A percentile compares a stretch with the other conserved stretches of the same genome.
phyloP scores from a whole-genome alignment of 2,888 invertebrate species.

The Dyspetes luteomarginatus region DNA sequence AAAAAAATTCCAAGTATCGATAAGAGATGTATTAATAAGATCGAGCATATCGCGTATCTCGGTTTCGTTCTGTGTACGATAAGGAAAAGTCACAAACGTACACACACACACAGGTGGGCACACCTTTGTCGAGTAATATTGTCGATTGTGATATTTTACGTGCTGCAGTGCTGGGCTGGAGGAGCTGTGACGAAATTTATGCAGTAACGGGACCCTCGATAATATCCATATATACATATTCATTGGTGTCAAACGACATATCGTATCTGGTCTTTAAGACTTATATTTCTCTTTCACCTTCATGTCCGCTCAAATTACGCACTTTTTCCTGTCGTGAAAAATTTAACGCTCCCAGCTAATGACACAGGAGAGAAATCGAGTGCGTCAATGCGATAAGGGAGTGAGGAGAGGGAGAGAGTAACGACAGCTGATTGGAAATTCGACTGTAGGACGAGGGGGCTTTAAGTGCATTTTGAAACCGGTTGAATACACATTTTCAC shows the following conservation, averaged over 20 bases:
- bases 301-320: too few species aligned
- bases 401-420: background rate
- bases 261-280: too few species aligned
- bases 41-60: too few species aligned
- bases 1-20: too few species aligned
- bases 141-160: background rate
- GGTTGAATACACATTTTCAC: conserved; percentile 40
- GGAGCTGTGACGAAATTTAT: conserved; percentile 16
- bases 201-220: conserved; percentile 28
- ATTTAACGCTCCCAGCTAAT: too few species aligned
- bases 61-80: too few species aligned
- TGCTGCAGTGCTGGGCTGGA: background rate
- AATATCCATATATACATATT: background rate
- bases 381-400: background rate
- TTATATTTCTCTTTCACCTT: too few species aligned
- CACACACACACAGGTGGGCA: background rate
- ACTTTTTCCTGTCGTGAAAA: too few species aligned
- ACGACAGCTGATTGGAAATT: conserved; percentile 19
- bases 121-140: background rate
- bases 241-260: too few species aligned
- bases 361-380: too few species aligned
- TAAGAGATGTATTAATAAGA: too few species aligned
- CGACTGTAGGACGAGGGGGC: background rate
- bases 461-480: conserved; percentile 33
- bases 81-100: background rate